phyloP scores from a whole-genome alignment of 2,797 vertebrate genomes.

The Orientallactaga sibirica region DNA sequence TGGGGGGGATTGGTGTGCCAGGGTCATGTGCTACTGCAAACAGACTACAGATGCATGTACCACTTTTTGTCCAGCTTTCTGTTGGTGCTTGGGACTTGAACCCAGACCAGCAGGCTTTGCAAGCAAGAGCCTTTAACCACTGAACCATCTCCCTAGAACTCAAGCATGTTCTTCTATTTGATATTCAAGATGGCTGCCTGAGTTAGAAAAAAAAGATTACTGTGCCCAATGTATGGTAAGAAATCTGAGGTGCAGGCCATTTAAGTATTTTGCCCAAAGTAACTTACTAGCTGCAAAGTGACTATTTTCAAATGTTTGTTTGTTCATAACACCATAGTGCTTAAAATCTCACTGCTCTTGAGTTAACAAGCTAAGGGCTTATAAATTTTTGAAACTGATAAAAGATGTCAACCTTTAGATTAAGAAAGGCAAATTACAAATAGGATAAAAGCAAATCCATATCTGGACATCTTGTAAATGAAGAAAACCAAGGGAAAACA shows the following conservation, averaged over 20 bases:
- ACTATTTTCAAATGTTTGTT: background rate
- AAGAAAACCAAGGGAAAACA: constrained; percentile 46
- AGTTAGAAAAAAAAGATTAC: constrained; percentile 9
- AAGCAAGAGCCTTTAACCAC: no score
- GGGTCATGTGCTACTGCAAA: no score
- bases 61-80: no score
- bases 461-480: constrained; percentile 3
- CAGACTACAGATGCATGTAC: no score
- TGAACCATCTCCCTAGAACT: background rate
- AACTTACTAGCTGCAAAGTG: constrained; percentile 9
- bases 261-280: constrained; percentile 34
- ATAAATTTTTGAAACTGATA: constrained; percentile 36
- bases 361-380: constrained; percentile 11
- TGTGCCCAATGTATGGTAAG: background rate
- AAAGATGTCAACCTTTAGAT: constrained; percentile 8
- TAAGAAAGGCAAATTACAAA: constrained; percentile 39
- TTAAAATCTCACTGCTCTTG: background rate
- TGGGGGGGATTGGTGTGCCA: no score
- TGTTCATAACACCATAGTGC: background rate
- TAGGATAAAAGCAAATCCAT: constrained; percentile 27
- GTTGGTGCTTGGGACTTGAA: no score
- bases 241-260: background rate
- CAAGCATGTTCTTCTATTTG: constrained; percentile 5
- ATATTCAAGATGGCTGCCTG: constrained; percentile 25
- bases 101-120: no score